These are phyloP conservation scores for Petrophora chlorosata DNA, from an alignment of 2,888 invertebrate species.

Conservation along the genomic window DNA sequence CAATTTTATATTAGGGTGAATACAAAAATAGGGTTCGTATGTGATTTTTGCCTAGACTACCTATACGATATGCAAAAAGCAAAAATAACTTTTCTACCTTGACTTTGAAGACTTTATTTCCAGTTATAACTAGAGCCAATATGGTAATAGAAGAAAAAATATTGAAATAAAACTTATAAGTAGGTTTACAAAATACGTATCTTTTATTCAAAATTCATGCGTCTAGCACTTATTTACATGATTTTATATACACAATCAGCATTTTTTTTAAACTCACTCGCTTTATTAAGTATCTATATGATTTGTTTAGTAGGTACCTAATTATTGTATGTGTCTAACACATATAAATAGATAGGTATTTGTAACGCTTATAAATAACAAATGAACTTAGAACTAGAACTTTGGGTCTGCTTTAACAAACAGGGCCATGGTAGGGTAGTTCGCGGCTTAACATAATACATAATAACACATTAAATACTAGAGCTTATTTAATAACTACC, in stretches of 20 bases:
- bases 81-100: no score
- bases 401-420: neutral
- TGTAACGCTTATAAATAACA: constrained; percentile 26
- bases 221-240: constrained; percentile 41
- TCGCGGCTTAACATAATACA: neutral
- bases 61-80: no score
- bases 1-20: no score
- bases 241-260: constrained; percentile 13
- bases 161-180: neutral
- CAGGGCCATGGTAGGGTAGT: no score
- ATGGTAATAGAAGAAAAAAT: no score
- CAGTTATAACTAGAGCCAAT: no score
- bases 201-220: constrained; percentile 34
- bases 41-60: no score
- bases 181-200: constrained; percentile 2
- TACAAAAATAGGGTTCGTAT: no score
- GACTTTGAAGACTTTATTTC: no score
- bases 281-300: no score
- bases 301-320: no score
- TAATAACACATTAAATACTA: constrained; percentile 5
- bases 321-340: constrained; percentile 51
- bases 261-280: neutral
- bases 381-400: neutral
- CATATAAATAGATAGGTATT: constrained; percentile 40
- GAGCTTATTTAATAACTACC: constrained; percentile 15